phyloP scores from a whole-genome alignment of 2,113 vertebrate species.

The Melanocharis versteri region DNA sequence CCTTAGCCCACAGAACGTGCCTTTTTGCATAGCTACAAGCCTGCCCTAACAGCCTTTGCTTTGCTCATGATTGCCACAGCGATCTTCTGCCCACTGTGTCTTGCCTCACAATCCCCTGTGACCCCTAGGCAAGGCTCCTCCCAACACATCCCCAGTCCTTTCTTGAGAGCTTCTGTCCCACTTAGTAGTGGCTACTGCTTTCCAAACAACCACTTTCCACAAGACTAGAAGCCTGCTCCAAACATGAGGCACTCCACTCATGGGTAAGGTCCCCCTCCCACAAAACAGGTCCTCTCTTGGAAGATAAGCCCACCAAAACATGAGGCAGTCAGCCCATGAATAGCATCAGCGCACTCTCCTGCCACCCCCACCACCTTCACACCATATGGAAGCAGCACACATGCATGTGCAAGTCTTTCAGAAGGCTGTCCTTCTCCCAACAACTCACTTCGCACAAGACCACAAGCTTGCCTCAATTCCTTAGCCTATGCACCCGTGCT shows the following conservation, averaged over 20 bases:
- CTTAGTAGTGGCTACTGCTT: no score
- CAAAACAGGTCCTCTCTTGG: background rate
- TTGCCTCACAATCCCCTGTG: background rate
- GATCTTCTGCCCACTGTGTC: background rate
- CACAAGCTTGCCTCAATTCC: background rate
- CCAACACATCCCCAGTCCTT: background rate
- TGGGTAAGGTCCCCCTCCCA: background rate
- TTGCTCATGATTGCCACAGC: background rate
- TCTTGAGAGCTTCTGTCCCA: background rate
- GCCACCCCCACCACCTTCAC: slow-evolving; percentile 38
- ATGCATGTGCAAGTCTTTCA: background rate
- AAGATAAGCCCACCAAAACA: background rate
- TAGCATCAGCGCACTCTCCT: background rate
- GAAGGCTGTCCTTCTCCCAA: background rate
- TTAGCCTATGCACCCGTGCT: background rate
- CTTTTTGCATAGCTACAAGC: background rate
- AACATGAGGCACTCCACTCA: background rate
- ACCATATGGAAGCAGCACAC: slow-evolving; percentile 28
- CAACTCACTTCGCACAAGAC: background rate
- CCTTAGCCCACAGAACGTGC: background rate
- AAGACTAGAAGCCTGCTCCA: background rate
- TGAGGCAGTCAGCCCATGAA: background rate
- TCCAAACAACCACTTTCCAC: background rate
- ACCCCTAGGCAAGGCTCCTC: background rate
- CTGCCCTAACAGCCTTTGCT: background rate